Conservation (phyloP, 2,113 vertebrate genomes). For the Tychaedon coryphoeus region DNA sequence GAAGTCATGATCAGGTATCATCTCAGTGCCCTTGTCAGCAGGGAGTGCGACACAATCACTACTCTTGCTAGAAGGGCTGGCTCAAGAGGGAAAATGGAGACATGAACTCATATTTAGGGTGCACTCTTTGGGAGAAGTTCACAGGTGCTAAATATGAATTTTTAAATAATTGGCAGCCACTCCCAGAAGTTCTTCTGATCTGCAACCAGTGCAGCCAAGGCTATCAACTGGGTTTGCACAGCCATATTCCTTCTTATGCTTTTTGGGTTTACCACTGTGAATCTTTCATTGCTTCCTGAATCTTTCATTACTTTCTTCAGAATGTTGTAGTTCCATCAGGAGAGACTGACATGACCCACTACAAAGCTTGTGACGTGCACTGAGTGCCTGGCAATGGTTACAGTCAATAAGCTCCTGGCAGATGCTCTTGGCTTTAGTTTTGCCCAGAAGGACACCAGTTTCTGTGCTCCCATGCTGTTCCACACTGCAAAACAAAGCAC, state of each 20-base stretch:
- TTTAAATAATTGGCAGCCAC: not conserved
- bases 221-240: not conserved
- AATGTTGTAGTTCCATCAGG: not conserved
- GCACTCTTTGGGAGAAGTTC: not conserved
- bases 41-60: not conserved
- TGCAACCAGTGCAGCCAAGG: not conserved
- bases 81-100: not conserved
- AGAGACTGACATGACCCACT: not conserved
- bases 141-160: not conserved
- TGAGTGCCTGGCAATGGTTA: not conserved
- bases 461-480: not conserved
- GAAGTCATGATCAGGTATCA: not conserved
- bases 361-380: not conserved
- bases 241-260: not conserved
- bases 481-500: not conserved
- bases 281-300: not conserved
- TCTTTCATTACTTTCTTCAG: not conserved
- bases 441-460: not conserved
- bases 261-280: not conserved
- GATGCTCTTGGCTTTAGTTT: not conserved
- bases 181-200: not conserved
- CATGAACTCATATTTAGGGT: not conserved
- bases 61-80: not conserved
- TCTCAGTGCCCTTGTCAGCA: not conserved
- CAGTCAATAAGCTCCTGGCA: not conserved